Conservation (phyloP, 1,140 invertebrate species). For the Sinonovacula constricta region DNA sequence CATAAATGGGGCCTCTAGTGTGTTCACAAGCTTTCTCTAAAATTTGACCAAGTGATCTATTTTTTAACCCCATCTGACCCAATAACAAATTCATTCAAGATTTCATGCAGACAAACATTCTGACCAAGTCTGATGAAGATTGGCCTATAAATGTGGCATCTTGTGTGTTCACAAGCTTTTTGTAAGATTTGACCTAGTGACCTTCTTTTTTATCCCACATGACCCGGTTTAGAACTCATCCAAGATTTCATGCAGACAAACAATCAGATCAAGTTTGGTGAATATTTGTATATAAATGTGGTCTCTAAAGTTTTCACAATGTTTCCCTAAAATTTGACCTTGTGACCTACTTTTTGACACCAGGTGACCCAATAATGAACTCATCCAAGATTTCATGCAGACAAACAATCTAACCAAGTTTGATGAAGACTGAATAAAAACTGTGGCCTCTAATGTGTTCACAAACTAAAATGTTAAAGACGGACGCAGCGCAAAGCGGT, state of each 20-base stretch:
- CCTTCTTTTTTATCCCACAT: background rate
- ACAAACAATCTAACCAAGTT: slow-evolving; percentile 1
- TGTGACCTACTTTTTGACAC: background rate
- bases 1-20: too few relatives aligned
- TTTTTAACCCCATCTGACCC: background rate
- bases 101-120: slow-evolving; percentile 9
- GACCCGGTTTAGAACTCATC: background rate
- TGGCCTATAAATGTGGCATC: background rate
- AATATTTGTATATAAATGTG: background rate
- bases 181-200: background rate
- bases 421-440: background rate
- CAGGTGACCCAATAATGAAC: background rate
- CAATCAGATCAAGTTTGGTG: background rate
- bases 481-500: background rate
- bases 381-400: background rate
- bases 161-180: background rate
- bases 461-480: background rate
- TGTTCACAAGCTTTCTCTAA: too few relatives aligned
- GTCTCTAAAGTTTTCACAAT: background rate
- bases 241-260: background rate
- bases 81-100: background rate
- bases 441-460: background rate
- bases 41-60: background rate
- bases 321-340: background rate
- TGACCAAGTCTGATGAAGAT: background rate